Base-by-base conservation (phyloP, 2,888 invertebrate species). In the Oxyteleia sp. region DNA sequence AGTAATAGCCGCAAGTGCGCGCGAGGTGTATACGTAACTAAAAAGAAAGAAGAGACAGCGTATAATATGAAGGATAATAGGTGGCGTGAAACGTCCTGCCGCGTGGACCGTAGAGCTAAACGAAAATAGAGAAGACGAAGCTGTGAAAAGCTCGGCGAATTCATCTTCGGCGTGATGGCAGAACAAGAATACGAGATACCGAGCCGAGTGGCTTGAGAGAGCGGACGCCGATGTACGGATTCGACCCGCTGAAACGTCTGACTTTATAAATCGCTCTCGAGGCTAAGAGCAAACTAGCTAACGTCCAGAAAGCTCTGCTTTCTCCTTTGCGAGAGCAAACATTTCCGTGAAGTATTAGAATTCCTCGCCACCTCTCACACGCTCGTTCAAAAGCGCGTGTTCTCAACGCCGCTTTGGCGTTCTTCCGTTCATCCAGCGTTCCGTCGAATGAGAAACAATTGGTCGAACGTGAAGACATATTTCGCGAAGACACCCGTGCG, bases 161-260 rank as follows among this genome's bases (percentile, higher is more conserved):
- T 90, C 89, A 90, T 91, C 90, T 89, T 89, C 86, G 87, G 88
- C 88, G 89, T 88, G 90, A 90, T 89, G 85, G 87, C 85, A 86
- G 86, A 78, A 85, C 79, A 81, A 75, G 84, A 85, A 82, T 74
- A 61, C 51, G 75, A 57, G 63, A 63, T 76, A 49, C 23, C 66
- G 10, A 35, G 41, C 32, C 49, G 66, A 68, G 51, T 63, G 74
- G 59, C n/a, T n/a, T 55, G 59, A 53, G 61, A 66, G 74, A 78
- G 75, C 49, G 55, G 69, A 57, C 59, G 75, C 63, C 43, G 38
- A 64, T 78, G 53, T 71, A 82, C 82, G 83, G 79, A 86, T 86
- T 85, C 84, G 74, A 82, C 82, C 85, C 86, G 76, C 87, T 85
- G 87, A 87, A 89, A 88, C 86, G 87, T 88, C 87, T 87, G 87